Percentiles rank a stretch among this genome's conserved stretches.
Evolutionary conservation across 2,888 invertebrate species (phyloP).

Genomic region (Masnerella sp.): DNA sequence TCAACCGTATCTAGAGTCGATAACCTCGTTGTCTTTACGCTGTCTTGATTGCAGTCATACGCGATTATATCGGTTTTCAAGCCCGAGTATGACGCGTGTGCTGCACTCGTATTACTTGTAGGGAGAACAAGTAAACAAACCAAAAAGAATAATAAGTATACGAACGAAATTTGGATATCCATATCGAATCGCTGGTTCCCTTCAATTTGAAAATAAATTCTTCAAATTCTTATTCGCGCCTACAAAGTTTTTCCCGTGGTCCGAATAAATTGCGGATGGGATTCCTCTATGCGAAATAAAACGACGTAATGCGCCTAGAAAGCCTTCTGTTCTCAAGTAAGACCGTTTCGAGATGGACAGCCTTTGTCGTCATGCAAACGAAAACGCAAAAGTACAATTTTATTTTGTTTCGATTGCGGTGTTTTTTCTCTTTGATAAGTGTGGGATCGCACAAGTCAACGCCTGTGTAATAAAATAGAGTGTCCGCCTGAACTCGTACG

Average conservation of each 20-base stretch:
- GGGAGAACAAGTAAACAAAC: no score
- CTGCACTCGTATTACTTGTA: no score
- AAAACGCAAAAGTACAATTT: slow-evolving; percentile 50
- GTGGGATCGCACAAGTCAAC: background rate
- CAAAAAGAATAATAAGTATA: no score
- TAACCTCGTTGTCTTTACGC: no score
- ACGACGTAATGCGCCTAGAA: slow-evolving; percentile 50
- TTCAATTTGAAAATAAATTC: slow-evolving; percentile 17
- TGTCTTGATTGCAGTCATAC: no score
- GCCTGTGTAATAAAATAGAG: background rate
- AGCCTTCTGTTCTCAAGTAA: slow-evolving; percentile 54
- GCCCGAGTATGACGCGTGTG: no score
- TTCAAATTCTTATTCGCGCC: slow-evolving; percentile 53
- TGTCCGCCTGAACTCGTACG: background rate
- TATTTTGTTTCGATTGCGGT: slow-evolving; percentile 26
- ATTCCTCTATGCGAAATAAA: slow-evolving; percentile 35
- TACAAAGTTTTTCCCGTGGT: slow-evolving; percentile 59
- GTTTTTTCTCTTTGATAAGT: slow-evolving; percentile 44
- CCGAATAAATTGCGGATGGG: slow-evolving; percentile 50
- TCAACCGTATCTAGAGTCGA: no score
- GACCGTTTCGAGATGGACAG: slow-evolving; percentile 54
- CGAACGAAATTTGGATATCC: no score
- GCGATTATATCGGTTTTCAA: no score
- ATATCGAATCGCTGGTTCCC: no score
- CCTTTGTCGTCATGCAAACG: slow-evolving; percentile 33